These are phyloP conservation scores for Nyctibius bracteatus DNA, from an alignment of 2,113 vertebrate genomes.

Conservation along the genomic window DNA sequence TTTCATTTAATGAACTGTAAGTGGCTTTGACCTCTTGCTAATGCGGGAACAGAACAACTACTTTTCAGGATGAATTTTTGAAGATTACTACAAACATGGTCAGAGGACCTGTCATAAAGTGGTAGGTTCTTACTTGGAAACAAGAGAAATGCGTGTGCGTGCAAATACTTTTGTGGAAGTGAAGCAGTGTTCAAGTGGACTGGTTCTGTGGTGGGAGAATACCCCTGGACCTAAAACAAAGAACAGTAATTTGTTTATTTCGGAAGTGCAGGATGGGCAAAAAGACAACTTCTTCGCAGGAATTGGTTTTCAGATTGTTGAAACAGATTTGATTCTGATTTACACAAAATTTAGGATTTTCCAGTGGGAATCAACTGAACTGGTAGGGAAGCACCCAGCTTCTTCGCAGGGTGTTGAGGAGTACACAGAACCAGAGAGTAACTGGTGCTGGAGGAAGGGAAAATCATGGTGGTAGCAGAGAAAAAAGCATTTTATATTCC, in stretches of 20 bases:
- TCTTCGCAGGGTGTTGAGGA: not conserved
- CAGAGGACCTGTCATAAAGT: not conserved
- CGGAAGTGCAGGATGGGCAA: not conserved
- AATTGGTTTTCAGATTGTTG: not conserved
- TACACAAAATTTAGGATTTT: not conserved
- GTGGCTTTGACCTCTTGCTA: not conserved
- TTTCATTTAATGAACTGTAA: not conserved
- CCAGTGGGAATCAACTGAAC: not conserved
- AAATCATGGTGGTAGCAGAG: not conserved
- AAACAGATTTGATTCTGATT: not conserved
- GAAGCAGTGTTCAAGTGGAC: not conserved
- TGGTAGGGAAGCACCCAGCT: not conserved
- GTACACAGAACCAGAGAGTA: not conserved
- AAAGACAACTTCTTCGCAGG: not conserved
- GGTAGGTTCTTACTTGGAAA: not conserved
- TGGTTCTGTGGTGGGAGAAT: not conserved
- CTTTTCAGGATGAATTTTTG: not conserved
- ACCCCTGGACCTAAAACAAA: not conserved
- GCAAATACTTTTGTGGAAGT: not conserved
- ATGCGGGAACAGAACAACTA: not conserved
- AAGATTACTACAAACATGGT: not conserved
- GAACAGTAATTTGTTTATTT: not conserved
- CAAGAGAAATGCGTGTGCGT: fast-evolving
- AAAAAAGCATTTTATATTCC: not conserved
- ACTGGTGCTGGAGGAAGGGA: not conserved